phyloP scores from a whole-genome alignment of 2,113 vertebrate genomes.

The Apteryx mantelli region DNA sequence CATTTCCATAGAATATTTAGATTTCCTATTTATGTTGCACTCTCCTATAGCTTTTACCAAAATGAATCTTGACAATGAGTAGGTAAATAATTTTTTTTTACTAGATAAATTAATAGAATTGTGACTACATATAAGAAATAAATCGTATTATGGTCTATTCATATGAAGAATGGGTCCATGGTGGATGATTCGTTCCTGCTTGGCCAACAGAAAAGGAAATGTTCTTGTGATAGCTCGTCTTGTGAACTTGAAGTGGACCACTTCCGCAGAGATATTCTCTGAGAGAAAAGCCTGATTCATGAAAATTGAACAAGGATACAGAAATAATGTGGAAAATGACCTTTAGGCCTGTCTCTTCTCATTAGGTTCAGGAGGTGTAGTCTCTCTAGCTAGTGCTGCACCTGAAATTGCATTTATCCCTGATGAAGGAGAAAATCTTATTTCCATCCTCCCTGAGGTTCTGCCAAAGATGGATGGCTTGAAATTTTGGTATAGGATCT shows the following conservation, averaged over 20 bases:
- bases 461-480: background rate
- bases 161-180: background rate
- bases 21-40: background rate
- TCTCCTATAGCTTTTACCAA: background rate
- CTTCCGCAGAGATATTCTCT: background rate
- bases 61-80: background rate
- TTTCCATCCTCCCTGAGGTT: background rate
- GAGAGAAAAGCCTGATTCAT: background rate
- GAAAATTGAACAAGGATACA: background rate
- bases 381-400: rapidly evolving
- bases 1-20: background rate
- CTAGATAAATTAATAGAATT: background rate
- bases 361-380: background rate
- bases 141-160: background rate
- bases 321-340: background rate
- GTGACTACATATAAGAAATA: background rate
- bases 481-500: background rate
- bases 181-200: background rate
- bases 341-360: background rate
- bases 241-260: background rate
- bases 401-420: background rate
- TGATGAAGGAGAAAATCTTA: background rate
- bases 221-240: background rate
- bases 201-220: background rate
- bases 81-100: background rate